phyloP scores from a whole-genome alignment of 2,113 vertebrate genomes.

The Salvator merianae region DNA sequence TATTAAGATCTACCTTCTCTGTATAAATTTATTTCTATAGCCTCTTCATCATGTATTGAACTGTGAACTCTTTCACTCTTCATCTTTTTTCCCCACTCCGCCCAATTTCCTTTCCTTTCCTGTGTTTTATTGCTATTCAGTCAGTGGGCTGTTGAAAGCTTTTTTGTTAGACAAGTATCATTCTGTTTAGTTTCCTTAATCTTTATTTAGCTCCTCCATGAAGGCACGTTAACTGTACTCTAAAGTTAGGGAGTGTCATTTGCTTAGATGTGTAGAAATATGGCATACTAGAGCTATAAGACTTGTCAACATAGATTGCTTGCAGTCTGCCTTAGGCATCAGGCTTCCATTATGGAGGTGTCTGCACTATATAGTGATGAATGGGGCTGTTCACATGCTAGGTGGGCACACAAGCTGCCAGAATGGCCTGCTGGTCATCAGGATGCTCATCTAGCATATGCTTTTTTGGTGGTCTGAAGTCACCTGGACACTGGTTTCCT shows the following conservation, averaged over 20 bases:
- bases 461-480: too few species aligned
- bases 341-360: too few species aligned
- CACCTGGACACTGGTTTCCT: too few species aligned
- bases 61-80: not conserved
- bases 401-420: too few species aligned
- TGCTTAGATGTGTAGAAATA: not conserved
- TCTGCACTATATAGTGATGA: too few species aligned
- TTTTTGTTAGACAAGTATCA: conserved; percentile 60
- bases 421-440: too few species aligned
- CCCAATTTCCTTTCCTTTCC: not conserved
- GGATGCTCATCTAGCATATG: too few species aligned
- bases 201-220: conserved; percentile 57
- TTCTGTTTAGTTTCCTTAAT: conserved; percentile 55
- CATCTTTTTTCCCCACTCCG: not conserved
- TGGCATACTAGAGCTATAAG: too few species aligned
- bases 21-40: conserved; percentile 55
- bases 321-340: too few species aligned
- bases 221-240: conserved; percentile 53
- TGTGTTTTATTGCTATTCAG: conserved; percentile 37
- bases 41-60: conserved; percentile 25
- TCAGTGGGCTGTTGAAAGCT: conserved; percentile 56
- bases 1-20: conserved; percentile 51
- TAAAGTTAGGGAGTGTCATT: conserved; percentile 42
- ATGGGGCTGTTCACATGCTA: too few species aligned
- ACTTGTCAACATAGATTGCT: too few species aligned